Evolutionary conservation across 2,797 vertebrate species (phyloP), one percentile per base, ranked within the genome.

Genomic region (Acrocephalus scirpaceus): DNA sequence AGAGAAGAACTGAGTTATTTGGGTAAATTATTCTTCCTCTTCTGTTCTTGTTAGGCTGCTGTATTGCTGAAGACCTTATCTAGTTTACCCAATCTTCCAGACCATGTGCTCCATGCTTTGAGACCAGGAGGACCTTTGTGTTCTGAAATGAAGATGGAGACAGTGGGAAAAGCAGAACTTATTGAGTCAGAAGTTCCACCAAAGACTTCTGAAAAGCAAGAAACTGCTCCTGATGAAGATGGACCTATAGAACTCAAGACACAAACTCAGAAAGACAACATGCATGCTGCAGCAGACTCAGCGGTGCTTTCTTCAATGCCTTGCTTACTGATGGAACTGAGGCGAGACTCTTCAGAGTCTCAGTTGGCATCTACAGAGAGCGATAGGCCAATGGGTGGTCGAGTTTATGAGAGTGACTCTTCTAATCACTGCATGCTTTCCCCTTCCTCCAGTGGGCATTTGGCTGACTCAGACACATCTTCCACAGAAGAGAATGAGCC

Each of bases 341-440:
- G 98, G 79, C 95, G 98, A 93, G 99, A 99, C 98, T 99, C 99
- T 58, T 98, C 98, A 1, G 99, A 99, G 97, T 99, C 99, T 80
- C 99, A 99, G 95, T 97, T 98, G 65, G 98, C 98, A 6, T 99
- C 98, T 29, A 98, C 98, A 4, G 99, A 98, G 77, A 99, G 98
- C 2, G 98, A 99, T 94, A 99, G 99, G 95, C 98, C 98, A 3
- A 60, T 90, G 11, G 92, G 98, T n/a, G 96, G 97, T 82, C 98
- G 82, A 38, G 95, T 98, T 93, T 99, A 99, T 23, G 99, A 99
- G 97, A 99, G 99, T 96, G 99, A 99, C 98, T 99, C 99, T 86
- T 99, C 99, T 78, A 99, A 99, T 74, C 99, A 98, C 85, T 99
- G 99, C 98, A 99, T 99, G 98, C 98, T 99, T 84, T 99, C 99